Evolutionary conservation across 1,140 invertebrate species (phyloP).

Genomic region (Andrena cerasifolii): DNA sequence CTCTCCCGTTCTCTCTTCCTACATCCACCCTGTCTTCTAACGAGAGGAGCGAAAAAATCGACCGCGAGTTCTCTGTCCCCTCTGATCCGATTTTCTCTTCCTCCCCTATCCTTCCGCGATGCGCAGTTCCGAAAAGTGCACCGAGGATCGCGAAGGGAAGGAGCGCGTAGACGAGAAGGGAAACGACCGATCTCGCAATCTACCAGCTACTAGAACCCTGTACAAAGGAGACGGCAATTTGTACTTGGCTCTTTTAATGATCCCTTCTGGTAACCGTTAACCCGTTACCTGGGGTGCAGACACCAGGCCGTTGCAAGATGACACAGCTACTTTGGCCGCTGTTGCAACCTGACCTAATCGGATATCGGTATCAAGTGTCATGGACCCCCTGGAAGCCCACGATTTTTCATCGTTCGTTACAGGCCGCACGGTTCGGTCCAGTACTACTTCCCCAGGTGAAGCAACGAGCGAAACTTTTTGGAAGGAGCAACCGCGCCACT

Average conservation of each 20-base stretch:
- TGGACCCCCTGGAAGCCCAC: not conserved
- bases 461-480: not conserved
- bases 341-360: slow-evolving; percentile 17
- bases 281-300: slow-evolving; percentile 18
- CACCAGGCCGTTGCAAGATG: slow-evolving; percentile 21
- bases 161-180: not conserved
- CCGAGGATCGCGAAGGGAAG: not conserved
- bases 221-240: slow-evolving; percentile 14
- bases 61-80: slow-evolving; percentile 18
- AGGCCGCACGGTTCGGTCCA: not conserved
- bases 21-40: slow-evolving; percentile 43
- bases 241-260: slow-evolving; percentile 15
- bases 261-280: slow-evolving; percentile 35
- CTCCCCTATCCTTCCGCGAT: no score
- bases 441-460: no score
- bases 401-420: slow-evolving; percentile 17
- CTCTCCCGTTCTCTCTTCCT: slow-evolving; percentile 40
- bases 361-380: slow-evolving; percentile 34
- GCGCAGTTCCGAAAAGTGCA: not conserved
- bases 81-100: slow-evolving; percentile 17
- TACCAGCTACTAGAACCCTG: not conserved
- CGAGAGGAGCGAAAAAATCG: slow-evolving; percentile 14
- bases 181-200: not conserved
- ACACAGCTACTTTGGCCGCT: slow-evolving; percentile 41
- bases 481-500: not conserved